Evolutionary conservation across 2,888 invertebrate genomes (phyloP).

Genomic region (Tinea trinotella): DNA sequence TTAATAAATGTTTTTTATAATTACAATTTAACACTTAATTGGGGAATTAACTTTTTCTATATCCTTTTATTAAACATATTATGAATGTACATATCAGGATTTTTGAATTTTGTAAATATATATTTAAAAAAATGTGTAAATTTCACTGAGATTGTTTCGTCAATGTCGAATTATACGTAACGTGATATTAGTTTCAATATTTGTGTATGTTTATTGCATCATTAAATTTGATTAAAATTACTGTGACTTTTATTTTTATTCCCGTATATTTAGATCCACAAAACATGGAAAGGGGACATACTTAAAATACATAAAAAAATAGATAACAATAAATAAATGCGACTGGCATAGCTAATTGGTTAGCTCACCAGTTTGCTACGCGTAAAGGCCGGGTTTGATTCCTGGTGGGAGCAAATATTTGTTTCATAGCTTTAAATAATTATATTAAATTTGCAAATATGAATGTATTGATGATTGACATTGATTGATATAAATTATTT

Average conservation of each 20-base stretch:
- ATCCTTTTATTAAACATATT: neutral
- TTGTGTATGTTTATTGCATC: slow-evolving; percentile 9
- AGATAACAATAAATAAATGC: too few species aligned
- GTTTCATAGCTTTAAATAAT: too few species aligned
- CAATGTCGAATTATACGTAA: slow-evolving; percentile 12
- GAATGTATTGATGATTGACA: too few species aligned
- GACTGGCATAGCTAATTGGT: too few species aligned
- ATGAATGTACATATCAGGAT: slow-evolving; percentile 5
- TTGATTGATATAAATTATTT: too few species aligned
- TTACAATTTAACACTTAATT: neutral
- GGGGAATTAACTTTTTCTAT: too few species aligned
- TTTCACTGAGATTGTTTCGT: neutral
- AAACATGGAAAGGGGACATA: too few species aligned
- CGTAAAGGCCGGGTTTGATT: too few species aligned
- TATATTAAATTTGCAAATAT: too few species aligned
- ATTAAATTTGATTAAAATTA: neutral
- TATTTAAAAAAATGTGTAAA: neutral
- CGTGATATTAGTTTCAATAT: slow-evolving; percentile 13
- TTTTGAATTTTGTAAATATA: slow-evolving; percentile 1
- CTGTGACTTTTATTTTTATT: neutral
- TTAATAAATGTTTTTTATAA: neutral
- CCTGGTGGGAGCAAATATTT: too few species aligned
- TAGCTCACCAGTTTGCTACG: too few species aligned
- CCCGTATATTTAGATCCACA: neutral
- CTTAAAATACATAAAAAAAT: too few species aligned